phyloP scores from a whole-genome alignment of 2,797 vertebrate genomes.

The Tympanoctomys barrerae region DNA sequence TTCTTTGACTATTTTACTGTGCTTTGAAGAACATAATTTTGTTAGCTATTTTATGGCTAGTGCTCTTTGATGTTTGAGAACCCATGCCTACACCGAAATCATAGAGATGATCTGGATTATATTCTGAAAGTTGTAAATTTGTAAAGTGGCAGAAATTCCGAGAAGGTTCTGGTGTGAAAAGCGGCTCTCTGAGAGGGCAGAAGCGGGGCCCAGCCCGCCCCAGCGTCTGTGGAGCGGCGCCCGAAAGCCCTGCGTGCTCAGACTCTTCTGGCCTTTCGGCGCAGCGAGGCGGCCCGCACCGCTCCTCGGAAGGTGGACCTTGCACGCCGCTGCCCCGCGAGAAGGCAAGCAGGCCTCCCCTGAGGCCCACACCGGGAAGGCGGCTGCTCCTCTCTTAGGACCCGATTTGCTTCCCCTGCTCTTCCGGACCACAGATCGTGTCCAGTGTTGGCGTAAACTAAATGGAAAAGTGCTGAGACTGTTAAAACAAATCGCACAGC shows the following conservation, averaged over 20 bases:
- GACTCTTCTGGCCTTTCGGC: not conserved
- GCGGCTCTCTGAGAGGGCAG: not conserved
- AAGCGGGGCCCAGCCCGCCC: not conserved
- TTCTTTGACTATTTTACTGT: not conserved
- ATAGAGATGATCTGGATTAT: not conserved
- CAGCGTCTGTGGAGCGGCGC: not conserved
- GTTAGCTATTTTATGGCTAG: not conserved
- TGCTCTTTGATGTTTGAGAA: not conserved
- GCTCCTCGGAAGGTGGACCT: not conserved
- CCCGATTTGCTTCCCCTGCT: not conserved
- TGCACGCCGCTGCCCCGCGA: not conserved
- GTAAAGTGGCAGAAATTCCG: not conserved
- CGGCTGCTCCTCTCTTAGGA: not conserved
- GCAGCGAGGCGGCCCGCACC: not conserved
- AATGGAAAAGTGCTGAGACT: not conserved
- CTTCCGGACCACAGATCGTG: not conserved
- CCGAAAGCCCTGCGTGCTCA: not conserved
- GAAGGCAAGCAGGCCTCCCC: not conserved
- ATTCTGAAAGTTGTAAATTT: conserved; percentile 11
- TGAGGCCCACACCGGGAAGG: not conserved
- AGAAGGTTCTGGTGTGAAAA: not conserved
- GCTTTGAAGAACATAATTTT: not conserved
- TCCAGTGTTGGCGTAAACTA: not conserved
- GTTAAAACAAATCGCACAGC: not conserved
- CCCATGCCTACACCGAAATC: not conserved